Percentiles rank a stretch among this genome's conserved stretches.
Conservation (phyloP, 2,888 invertebrate species). For the Lamproptera curius region DNA sequence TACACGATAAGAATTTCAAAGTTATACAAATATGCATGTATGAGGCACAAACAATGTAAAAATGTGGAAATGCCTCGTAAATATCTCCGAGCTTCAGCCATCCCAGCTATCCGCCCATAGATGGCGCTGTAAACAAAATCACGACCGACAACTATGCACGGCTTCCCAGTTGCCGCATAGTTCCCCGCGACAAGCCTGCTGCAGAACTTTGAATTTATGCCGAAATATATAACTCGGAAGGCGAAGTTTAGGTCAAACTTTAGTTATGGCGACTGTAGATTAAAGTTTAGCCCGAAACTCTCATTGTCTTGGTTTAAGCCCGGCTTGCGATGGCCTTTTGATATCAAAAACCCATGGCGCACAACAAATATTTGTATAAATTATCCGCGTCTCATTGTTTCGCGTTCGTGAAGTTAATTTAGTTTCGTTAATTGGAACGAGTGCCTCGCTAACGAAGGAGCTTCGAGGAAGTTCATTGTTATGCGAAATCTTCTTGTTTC, state of each 20-base stretch:
- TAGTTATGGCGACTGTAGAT: constrained; percentile 47
- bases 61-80: constrained; percentile 25
- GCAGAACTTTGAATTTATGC: constrained; percentile 52
- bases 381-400: constrained; percentile 25
- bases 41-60: not conserved
- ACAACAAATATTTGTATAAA: constrained; percentile 22
- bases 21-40: not conserved
- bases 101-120: constrained; percentile 46
- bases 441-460: not conserved
- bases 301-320: constrained; percentile 27
- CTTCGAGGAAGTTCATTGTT: not conserved
- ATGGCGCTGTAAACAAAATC: constrained; percentile 50
- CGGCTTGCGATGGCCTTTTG: constrained; percentile 30
- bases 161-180: constrained; percentile 28
- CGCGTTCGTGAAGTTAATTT: constrained; percentile 22
- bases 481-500: not conserved
- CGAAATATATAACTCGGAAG: constrained; percentile 43
- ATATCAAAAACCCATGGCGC: constrained; percentile 23
- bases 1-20: not conserved
- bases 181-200: constrained; percentile 29
- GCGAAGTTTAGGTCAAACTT: constrained; percentile 34
- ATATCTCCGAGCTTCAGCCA: constrained; percentile 18
- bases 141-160: constrained; percentile 36
- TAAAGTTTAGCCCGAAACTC: constrained; percentile 35
- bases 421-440: constrained; percentile 11